phyloP scores from a whole-genome alignment of 2,797 vertebrate species.

The Decapterus maruadsi region DNA sequence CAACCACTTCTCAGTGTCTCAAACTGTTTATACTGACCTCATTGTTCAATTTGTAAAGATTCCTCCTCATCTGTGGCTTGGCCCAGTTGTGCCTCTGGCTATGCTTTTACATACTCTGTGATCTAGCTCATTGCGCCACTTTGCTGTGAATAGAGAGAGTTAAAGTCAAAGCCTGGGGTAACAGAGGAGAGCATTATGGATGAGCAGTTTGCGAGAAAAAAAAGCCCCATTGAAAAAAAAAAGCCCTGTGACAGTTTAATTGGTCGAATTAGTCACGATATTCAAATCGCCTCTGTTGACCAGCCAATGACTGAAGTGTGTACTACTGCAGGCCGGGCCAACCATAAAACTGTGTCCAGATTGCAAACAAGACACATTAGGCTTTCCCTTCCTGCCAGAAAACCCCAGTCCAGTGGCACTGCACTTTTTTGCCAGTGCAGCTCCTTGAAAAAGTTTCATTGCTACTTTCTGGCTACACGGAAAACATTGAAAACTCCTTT shows the following conservation, averaged over 20 bases:
- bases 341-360: constrained; percentile 72
- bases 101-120: constrained; percentile 75
- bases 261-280: constrained; percentile 84
- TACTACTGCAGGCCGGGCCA: constrained; percentile 65
- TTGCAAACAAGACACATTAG: constrained; percentile 79
- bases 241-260: constrained; percentile 81
- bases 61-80: constrained; percentile 62
- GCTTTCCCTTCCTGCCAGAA: constrained; percentile 71
- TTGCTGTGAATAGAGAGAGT: constrained; percentile 76
- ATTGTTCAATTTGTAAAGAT: constrained; percentile 74
- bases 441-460: constrained; percentile 69
- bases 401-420: constrained; percentile 61
- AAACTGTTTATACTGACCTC: constrained; percentile 74
- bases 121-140: constrained; percentile 78
- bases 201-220: constrained; percentile 76
- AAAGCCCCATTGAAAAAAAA: constrained; percentile 74
- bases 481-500: constrained; percentile 80
- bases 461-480: constrained; percentile 76
- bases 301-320: constrained; percentile 80
- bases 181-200: constrained; percentile 81
- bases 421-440: constrained; percentile 55
- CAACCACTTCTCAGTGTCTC: constrained; percentile 59
- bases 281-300: constrained; percentile 79
- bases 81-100: constrained; percentile 70
- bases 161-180: constrained; percentile 72